Evolutionary conservation across 2,888 invertebrate species (phyloP), one percentile per base, ranked within the genome.

Genomic region (Brenthis daphne): DNA sequence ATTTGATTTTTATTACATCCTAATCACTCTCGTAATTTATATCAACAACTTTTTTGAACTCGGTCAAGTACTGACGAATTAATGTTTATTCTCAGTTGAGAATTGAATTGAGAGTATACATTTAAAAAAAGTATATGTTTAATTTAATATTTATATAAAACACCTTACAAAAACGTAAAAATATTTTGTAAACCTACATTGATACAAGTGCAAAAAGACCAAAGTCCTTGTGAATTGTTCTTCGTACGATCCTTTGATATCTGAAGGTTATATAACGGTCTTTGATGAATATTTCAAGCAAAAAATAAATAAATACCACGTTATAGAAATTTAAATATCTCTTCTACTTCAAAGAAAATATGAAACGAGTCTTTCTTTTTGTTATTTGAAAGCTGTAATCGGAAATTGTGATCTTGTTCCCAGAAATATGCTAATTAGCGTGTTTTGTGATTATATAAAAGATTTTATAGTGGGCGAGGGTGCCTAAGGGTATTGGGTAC

Each of bases 221-320:
- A 6, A 24, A 54, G 63, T 20, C 63, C 63, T 63, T 5, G 14
- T 37, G 20, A 63, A 43, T 14, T 53, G 20, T 53, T 54, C 53
- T 14, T 37, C 60, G 60, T 43, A 43, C 53, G 54, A 12, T 20
- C 53, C 37, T 53, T 63, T 43, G 54, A 54, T 51, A 63, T 43
- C 63, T 54, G 37, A 63, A 63, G 53, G 63, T 63, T 24, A 43
- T 13, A 54, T 63, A 63, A 63, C 63, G 43, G 63, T 63, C 37
- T 63, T 54, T 63, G 63, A 54, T 20, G 63, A 63, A 63, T 63
- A 63, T 63, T 63, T 63, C 24, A 24, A 54, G 53, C 63, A 63
- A 63, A 63, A 63, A 53, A 14, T 63, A 53, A 63, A 53, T 51
- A 51, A 63, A 53, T 51, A 33, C 33, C 51, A 20, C 54, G 63